Conservation (phyloP, 2,888 invertebrate species). For the Lymantria monacha region DNA sequence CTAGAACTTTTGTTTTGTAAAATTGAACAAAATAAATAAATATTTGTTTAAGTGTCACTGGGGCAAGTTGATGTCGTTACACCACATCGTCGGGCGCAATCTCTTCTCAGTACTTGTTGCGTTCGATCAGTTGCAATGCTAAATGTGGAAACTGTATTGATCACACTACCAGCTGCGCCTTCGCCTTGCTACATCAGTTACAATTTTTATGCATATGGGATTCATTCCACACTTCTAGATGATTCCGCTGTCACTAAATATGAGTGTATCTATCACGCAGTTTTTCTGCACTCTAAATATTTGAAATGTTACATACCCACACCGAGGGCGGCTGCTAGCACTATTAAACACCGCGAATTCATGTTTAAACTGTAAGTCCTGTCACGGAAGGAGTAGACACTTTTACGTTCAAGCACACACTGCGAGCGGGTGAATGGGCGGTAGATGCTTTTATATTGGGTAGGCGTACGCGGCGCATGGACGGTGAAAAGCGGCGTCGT, state of each 20-base stretch:
- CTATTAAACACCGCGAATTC: constrained; percentile 81
- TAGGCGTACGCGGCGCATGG: constrained; percentile 62
- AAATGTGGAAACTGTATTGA: constrained; percentile 53
- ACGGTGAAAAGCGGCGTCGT: constrained; percentile 69
- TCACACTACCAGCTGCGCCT: constrained; percentile 54
- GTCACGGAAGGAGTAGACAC: constrained; percentile 74
- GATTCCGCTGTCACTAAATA: constrained; percentile 42
- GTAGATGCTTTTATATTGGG: constrained; percentile 78
- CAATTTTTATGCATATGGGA: constrained; percentile 37
- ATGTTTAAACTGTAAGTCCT: constrained; percentile 77
- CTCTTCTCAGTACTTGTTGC: constrained; percentile 50
- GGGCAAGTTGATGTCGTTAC: constrained; percentile 36
- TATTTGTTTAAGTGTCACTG: constrained; percentile 18
- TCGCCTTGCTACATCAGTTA: constrained; percentile 46
- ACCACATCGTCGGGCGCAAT: constrained; percentile 51
- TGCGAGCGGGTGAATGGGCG: constrained; percentile 81
- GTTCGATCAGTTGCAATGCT: constrained; percentile 42
- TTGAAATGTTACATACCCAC: constrained; percentile 84
- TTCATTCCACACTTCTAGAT: constrained; percentile 32
- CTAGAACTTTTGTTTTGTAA: not conserved
- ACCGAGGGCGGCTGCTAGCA: constrained; percentile 86
- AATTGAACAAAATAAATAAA: not conserved
- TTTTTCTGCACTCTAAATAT: constrained; percentile 67
- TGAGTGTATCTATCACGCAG: constrained; percentile 19
- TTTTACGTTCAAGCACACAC: constrained; percentile 80